Base-by-base conservation (phyloP, 1,140 invertebrate species). In the Drosophila navojoa region DNA sequence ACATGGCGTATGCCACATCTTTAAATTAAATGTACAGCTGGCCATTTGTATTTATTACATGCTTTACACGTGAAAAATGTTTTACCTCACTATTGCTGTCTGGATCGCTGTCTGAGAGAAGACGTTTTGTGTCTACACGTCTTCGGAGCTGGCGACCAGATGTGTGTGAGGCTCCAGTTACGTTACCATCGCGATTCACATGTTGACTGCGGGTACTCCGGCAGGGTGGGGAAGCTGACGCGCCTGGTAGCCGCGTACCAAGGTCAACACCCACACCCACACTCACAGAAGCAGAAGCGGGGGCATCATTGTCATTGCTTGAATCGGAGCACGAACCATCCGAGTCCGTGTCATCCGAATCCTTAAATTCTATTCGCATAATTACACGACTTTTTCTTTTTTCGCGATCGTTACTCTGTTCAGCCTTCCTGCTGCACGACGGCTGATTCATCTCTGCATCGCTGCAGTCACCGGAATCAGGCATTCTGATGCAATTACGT, bases 21-120 rank as follows among this genome's bases (percentile, higher is more conserved):
- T 45, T 19, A 9, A 45, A 49, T 22, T 11, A 13, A 25, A 49
- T 22, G 3, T 13, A 38, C 35, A 38, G 10, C 35, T 38, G 35
- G 6, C 35, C 10, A 13, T 13, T 38, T 38, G 35, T 3, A 38
- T 38, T 38, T 38, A 11, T 38, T 35, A 11, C 3, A 38, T 4
- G 35, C 3, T 13, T 38, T 38, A 11, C 35, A 38, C 13, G 1
- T 13, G 9, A 38, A 38, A 38, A 52, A 53, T 25, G 4, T 15
- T 53, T 92, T 93, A 67, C 93, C 93, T 71, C 81, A 79, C 61
- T 94, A 77, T 15, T 92, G 91, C 86, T 93, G 86, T 64, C 49
- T 42, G 49, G 92, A 67, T 64, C 91, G 79, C 29, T 91, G 87
- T 29, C 44, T 7, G 9, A 49, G 22, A 6, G 7, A 16, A 57